A percentile compares a stretch with the other conserved stretches of the same genome.
phyloP scores from a whole-genome alignment of 2,888 invertebrate species.

The Galeopsomyia nigrocyanea region DNA sequence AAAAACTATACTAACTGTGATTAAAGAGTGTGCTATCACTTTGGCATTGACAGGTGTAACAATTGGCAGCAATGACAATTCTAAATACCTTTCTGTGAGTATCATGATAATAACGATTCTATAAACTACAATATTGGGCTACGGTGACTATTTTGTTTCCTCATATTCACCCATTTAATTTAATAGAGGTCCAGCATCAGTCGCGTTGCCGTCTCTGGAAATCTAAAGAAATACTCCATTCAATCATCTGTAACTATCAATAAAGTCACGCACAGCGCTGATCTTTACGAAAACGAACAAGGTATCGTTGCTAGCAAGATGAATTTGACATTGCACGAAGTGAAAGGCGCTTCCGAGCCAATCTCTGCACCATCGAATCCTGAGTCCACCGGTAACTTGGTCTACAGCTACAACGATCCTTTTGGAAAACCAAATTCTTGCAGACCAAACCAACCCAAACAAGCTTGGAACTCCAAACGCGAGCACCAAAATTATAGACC shows the following conservation, averaged over 20 bases:
- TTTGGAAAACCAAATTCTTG: slow-evolving; percentile 48
- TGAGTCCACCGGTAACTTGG: slow-evolving; percentile 63
- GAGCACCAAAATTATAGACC: too few relatives aligned
- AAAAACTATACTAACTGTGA: slow-evolving; percentile 77
- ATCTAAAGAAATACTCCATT: slow-evolving; percentile 73
- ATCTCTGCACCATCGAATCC: slow-evolving; percentile 53
- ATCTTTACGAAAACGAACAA: slow-evolving; percentile 72
- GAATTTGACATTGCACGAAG: slow-evolving; percentile 70
- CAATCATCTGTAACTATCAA: slow-evolving; percentile 77
- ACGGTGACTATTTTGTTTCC: not conserved
- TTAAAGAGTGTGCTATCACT: slow-evolving; percentile 76
- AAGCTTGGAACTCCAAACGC: slow-evolving; percentile 32
- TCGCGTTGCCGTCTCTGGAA: slow-evolving; percentile 73
- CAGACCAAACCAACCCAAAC: slow-evolving; percentile 25
- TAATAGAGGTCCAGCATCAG: slow-evolving; percentile 73
- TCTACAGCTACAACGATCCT: slow-evolving; percentile 61
- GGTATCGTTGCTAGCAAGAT: slow-evolving; percentile 76
- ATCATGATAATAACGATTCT: too few relatives aligned
- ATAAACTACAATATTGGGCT: not conserved
- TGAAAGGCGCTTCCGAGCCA: slow-evolving; percentile 47
- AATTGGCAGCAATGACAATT: slow-evolving; percentile 70
- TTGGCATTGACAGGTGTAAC: slow-evolving; percentile 73
- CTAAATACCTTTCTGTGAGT: slow-evolving; percentile 71
- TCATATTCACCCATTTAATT: slow-evolving; percentile 44
- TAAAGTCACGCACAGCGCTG: slow-evolving; percentile 74